phyloP scores from a whole-genome alignment of 64 coral and sea anemone species.

The Montipora capricornis region DNA sequence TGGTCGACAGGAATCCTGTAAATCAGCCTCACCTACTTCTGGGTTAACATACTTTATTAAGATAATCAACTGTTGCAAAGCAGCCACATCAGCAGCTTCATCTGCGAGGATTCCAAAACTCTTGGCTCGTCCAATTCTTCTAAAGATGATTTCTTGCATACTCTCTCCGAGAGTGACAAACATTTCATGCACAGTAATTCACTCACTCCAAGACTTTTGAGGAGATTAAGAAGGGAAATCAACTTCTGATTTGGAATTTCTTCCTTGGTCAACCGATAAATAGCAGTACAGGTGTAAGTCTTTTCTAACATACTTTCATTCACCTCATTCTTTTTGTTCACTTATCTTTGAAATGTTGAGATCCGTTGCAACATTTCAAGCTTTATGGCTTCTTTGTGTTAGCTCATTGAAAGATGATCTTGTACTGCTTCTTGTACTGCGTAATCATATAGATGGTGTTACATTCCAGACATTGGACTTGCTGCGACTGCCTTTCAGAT shows the following conservation, averaged over 20 bases:
- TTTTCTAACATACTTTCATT: too few species aligned
- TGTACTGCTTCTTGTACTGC: too few species aligned
- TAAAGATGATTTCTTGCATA: conserved; percentile 3
- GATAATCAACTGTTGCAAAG: background rate
- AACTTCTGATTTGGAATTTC: too few species aligned
- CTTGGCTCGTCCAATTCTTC: conserved; percentile 12
- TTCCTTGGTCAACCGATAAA: too few species aligned
- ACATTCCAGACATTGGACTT: conserved; percentile 49
- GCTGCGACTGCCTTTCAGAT: conserved; percentile 46
- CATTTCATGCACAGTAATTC: conserved; percentile 18
- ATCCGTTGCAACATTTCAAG: too few species aligned
- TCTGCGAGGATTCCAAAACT: conserved; percentile 35
- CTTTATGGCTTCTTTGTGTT: too few species aligned
- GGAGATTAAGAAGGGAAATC: too few species aligned
- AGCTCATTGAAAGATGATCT: too few species aligned
- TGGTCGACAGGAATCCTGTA: background rate
- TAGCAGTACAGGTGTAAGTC: too few species aligned
- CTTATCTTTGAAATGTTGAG: too few species aligned
- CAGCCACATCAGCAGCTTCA: conserved; percentile 9
- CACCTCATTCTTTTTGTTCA: too few species aligned
- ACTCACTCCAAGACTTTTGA: too few species aligned
- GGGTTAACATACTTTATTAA: conserved; percentile 65
- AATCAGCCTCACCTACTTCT: conserved; percentile 20
- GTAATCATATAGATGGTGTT: background rate
- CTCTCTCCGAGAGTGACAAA: conserved; percentile 4